Evolutionary conservation across 2,113 vertebrate species (phyloP).

Genomic region (Redunca redunca): DNA sequence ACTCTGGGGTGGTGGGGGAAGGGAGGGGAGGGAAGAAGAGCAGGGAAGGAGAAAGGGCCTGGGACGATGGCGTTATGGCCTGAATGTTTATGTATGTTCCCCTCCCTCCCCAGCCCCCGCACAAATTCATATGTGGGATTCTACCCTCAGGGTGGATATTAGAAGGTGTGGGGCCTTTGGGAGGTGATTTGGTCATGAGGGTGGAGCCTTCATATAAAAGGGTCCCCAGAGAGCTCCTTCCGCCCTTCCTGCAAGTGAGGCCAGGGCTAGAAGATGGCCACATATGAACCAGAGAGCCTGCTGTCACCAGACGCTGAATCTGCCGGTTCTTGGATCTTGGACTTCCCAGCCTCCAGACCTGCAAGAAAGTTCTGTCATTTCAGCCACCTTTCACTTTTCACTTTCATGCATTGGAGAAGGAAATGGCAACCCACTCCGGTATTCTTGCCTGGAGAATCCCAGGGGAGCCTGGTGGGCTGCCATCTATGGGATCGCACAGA

Average conservation of each 20-base stretch:
- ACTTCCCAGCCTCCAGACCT: neutral
- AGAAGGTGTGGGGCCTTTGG: neutral
- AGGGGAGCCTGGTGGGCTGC: too few species aligned
- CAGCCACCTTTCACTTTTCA: neutral
- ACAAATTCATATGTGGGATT: neutral
- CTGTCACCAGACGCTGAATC: neutral
- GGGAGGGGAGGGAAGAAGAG: neutral
- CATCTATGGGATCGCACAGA: too few species aligned
- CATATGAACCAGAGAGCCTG: neutral
- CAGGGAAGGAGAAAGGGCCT: neutral
- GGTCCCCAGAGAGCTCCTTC: neutral
- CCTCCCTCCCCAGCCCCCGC: neutral
- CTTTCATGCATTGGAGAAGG: too few species aligned
- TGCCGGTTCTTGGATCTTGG: neutral
- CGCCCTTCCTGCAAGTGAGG: neutral
- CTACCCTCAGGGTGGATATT: neutral
- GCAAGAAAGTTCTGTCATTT: neutral
- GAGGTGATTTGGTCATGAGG: neutral
- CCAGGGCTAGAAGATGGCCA: neutral
- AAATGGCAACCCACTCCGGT: too few species aligned
- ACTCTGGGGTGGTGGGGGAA: neutral
- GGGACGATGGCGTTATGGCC: rapidly evolving
- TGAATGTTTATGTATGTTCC: neutral
- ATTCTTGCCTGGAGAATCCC: too few species aligned
- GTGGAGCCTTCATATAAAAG: neutral